These are phyloP conservation scores for Cynoglossus semilaevis DNA, from an alignment of 2,113 vertebrate genomes.

Conservation along the genomic window DNA sequence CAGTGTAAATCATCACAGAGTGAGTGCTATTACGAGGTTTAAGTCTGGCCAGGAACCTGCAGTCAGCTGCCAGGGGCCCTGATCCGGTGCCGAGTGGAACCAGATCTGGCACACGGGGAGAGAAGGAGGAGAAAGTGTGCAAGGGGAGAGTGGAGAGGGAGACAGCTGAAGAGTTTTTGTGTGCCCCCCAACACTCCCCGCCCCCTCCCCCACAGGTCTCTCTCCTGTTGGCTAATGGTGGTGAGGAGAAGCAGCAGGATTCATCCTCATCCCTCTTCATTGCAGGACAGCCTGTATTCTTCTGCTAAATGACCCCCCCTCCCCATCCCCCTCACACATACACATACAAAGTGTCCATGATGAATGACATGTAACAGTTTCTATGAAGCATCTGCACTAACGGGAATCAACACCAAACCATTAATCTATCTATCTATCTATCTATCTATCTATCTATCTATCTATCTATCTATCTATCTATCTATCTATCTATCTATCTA, in stretches of 20 bases:
- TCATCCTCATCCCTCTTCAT: constrained; percentile 70
- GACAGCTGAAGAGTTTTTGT: constrained; percentile 62
- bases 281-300: constrained; percentile 66
- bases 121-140: constrained; percentile 19
- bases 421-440: too few species aligned
- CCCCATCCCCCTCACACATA: constrained; percentile 30
- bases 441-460: too few species aligned
- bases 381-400: too few species aligned
- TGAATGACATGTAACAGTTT: background rate
- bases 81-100: constrained; percentile 62
- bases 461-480: too few species aligned
- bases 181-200: too few species aligned
- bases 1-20: constrained; percentile 70
- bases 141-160: constrained; percentile 12
- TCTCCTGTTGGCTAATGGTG: constrained; percentile 69
- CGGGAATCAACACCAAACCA: too few species aligned
- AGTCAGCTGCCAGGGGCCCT: constrained; percentile 62
- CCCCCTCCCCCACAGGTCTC: constrained; percentile 66
- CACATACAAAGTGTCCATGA: constrained; percentile 10
- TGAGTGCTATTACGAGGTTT: constrained; percentile 59
- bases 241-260: constrained; percentile 64
- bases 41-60: constrained; percentile 57
- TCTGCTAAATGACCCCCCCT: constrained; percentile 75
- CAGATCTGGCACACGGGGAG: constrained; percentile 54
- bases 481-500: too few species aligned